phyloP scores from a whole-genome alignment of 2,113 vertebrate genomes.

The Tragelaphus scriptus region DNA sequence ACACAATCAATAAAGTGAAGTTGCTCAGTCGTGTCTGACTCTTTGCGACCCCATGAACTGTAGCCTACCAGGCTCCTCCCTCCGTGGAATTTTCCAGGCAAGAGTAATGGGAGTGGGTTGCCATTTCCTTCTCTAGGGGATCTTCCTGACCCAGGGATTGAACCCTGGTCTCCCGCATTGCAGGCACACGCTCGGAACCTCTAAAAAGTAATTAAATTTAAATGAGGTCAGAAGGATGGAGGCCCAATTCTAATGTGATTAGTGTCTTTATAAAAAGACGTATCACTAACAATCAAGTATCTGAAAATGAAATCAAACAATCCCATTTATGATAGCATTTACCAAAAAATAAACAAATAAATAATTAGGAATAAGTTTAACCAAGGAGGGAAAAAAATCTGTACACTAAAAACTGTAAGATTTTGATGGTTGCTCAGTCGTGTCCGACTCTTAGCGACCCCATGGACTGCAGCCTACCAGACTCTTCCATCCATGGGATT shows the following conservation, averaged over 20 bases:
- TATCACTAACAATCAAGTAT: not conserved
- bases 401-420: not conserved
- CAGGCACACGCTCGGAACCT: accelerated
- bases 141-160: no score
- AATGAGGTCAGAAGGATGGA: not conserved
- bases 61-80: no score
- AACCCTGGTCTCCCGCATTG: no score
- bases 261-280: not conserved
- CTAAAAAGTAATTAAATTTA: not conserved
- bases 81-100: no score
- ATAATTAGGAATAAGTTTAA: not conserved
- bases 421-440: not conserved
- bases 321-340: not conserved
- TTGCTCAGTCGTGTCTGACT: no score
- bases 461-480: no score
- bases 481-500: no score
- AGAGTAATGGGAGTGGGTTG: no score
- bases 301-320: not conserved
- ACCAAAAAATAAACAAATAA: not conserved
- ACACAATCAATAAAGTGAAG: not conserved
- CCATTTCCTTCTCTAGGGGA: no score
- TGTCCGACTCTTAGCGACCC: accelerated
- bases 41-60: no score
- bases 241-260: not conserved
- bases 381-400: not conserved